Percentiles rank a stretch among this genome's conserved stretches.
These are phyloP conservation scores for Nephrocerus scutellatus DNA, from an alignment of 2,888 invertebrate genomes.

Conservation along the genomic window DNA sequence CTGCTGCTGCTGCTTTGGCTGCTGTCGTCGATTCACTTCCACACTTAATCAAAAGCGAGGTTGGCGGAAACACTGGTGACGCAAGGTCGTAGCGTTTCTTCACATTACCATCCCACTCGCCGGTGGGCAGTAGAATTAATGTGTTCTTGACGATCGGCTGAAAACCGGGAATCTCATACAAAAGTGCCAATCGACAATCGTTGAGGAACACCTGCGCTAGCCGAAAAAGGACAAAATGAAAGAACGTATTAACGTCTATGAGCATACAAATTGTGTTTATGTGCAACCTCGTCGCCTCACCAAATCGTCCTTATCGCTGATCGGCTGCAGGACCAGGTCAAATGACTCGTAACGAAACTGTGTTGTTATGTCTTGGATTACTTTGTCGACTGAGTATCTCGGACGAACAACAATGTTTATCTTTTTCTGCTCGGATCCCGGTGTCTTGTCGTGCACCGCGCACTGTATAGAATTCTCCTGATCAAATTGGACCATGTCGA, in stretches of 20 bases:
- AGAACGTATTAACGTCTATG: background rate
- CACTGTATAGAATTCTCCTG: slow-evolving; percentile 36
- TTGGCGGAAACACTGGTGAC: too few species aligned
- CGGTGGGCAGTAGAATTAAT: slow-evolving; percentile 36
- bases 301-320: slow-evolving; percentile 30
- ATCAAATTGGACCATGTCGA: slow-evolving; percentile 32
- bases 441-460: slow-evolving; percentile 43
- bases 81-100: slow-evolving; percentile 35
- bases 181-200: slow-evolving; percentile 28
- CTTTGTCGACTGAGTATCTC: slow-evolving; percentile 38
- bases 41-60: slow-evolving; percentile 16
- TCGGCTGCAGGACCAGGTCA: slow-evolving; percentile 41
- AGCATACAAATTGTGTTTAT: background rate
- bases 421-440: slow-evolving; percentile 42
- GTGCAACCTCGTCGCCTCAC: slow-evolving; percentile 22
- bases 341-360: slow-evolving; percentile 42
- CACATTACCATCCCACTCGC: slow-evolving; percentile 38
- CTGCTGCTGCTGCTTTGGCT: background rate
- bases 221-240: too few species aligned
- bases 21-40: background rate
- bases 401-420: slow-evolving; percentile 42
- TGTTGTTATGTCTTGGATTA: slow-evolving; percentile 39
- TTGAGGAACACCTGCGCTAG: slow-evolving; percentile 42
- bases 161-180: slow-evolving; percentile 40
- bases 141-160: slow-evolving; percentile 35